Percentiles rank a stretch among this genome's conserved stretches.
Conservation (phyloP, 2,113 vertebrate genomes). For the human region DNA sequence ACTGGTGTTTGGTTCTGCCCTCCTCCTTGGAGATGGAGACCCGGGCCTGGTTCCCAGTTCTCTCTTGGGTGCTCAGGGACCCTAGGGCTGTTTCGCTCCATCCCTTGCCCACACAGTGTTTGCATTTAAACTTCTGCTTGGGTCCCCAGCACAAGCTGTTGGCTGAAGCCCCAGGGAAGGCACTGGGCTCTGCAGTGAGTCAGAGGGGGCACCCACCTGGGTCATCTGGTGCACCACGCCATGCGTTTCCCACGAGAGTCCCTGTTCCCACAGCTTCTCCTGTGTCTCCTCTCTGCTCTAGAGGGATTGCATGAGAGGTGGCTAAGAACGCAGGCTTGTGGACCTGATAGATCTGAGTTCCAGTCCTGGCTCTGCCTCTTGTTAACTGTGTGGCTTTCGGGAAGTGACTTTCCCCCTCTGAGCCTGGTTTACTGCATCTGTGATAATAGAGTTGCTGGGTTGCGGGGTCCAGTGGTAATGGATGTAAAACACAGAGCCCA, state of each 20-base stretch:
- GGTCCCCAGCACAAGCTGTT: neutral
- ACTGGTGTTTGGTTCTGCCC: neutral
- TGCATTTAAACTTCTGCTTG: neutral
- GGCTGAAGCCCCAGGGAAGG: neutral
- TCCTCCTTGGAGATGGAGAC: neutral
- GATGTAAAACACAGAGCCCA: neutral
- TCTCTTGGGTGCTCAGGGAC: too few species aligned
- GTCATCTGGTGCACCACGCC: accelerated
- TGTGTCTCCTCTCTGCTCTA: neutral
- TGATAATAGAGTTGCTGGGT: neutral
- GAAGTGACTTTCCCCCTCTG: neutral
- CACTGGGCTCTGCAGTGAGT: neutral
- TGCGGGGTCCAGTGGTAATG: neutral
- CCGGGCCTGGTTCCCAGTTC: neutral
- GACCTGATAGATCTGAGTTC: neutral
- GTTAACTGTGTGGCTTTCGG: neutral
- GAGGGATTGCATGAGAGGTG: too few species aligned
- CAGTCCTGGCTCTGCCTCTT: neutral
- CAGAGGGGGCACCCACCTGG: neutral
- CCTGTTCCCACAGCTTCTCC: neutral
- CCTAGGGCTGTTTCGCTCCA: neutral
- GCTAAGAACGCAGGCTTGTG: neutral
- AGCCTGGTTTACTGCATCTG: neutral
- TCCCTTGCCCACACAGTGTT: accelerated
- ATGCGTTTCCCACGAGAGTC: accelerated